Conservation (phyloP, 1,140 invertebrate species). For the Trinorchestia longiramus region DNA sequence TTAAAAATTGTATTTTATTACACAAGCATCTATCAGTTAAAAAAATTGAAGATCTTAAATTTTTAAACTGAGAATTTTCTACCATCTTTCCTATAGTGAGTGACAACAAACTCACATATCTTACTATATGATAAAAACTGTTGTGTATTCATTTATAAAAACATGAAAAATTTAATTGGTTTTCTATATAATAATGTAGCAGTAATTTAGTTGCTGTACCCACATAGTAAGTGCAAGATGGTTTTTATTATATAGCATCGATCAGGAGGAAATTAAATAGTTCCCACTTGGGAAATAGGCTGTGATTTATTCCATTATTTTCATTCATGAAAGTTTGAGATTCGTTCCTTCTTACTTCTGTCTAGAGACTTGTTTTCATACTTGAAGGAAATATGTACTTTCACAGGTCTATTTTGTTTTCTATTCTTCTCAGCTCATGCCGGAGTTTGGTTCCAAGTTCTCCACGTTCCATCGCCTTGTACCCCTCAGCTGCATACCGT, state of each 20-base stretch:
- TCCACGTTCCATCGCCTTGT: conserved; percentile 44
- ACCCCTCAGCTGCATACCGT: conserved; percentile 27
- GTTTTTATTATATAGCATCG: neutral
- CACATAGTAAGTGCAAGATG: too few species aligned
- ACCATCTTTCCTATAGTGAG: too few species aligned
- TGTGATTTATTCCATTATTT: neutral
- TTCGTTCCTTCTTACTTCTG: neutral
- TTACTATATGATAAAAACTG: too few species aligned
- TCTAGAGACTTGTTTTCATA: neutral
- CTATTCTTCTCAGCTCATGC: conserved; percentile 29
- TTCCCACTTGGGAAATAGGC: neutral
- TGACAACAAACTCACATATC: too few species aligned
- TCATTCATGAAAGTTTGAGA: neutral
- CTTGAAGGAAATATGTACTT: neutral
- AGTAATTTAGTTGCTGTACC: too few species aligned
- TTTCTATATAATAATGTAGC: too few species aligned
- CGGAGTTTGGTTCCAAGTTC: conserved; percentile 44
- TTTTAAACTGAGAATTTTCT: too few species aligned
- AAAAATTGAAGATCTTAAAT: too few species aligned
- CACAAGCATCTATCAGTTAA: too few species aligned
- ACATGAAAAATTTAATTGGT: too few species aligned
- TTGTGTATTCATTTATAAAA: too few species aligned
- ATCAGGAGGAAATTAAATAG: neutral
- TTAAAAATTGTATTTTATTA: too few species aligned
- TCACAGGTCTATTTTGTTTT: neutral